Conservation (phyloP, 92 coral and sea anemone genomes). For the Porites lobata region DNA sequence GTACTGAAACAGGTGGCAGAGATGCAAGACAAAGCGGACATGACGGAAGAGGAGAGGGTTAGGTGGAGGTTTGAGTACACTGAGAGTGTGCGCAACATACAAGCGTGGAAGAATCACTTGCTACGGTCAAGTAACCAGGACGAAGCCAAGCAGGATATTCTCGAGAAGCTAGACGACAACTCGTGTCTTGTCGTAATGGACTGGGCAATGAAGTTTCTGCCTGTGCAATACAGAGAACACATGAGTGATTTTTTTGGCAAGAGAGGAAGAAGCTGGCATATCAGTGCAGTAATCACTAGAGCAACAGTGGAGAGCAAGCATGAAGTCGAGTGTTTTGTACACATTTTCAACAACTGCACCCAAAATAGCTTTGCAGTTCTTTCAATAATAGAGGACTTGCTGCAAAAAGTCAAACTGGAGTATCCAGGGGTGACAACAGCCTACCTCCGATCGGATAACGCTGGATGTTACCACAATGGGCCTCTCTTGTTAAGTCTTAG, state of each 20-base stretch:
- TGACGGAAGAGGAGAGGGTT: too few species aligned
- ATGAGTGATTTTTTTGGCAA: constrained; percentile 65
- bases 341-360: too few species aligned
- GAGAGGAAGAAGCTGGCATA: constrained; percentile 54
- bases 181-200: constrained; percentile 50
- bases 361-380: too few species aligned
- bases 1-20: too few species aligned
- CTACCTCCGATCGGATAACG: too few species aligned
- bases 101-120: constrained; percentile 57
- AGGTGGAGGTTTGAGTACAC: constrained; percentile 55
- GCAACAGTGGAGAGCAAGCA: constrained; percentile 21
- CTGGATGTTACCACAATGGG: too few species aligned
- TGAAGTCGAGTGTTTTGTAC: too few species aligned
- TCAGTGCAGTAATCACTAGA: constrained; percentile 60
- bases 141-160: constrained; percentile 58
- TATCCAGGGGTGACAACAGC: too few species aligned
- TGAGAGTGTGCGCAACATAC: constrained; percentile 30
- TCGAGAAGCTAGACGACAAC: constrained; percentile 48
- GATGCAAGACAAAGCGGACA: too few species aligned
- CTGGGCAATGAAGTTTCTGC: constrained; percentile 57
- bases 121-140: constrained; percentile 54
- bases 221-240: constrained; percentile 43
- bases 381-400: too few species aligned
- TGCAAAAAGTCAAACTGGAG: too few species aligned
- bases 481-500: constrained; percentile 51